A percentile compares a stretch with the other conserved stretches of the same genome.
These are phyloP conservation scores for Microcebus griseorufus DNA, from an alignment of 2,113 vertebrate genomes.

Conservation along the genomic window DNA sequence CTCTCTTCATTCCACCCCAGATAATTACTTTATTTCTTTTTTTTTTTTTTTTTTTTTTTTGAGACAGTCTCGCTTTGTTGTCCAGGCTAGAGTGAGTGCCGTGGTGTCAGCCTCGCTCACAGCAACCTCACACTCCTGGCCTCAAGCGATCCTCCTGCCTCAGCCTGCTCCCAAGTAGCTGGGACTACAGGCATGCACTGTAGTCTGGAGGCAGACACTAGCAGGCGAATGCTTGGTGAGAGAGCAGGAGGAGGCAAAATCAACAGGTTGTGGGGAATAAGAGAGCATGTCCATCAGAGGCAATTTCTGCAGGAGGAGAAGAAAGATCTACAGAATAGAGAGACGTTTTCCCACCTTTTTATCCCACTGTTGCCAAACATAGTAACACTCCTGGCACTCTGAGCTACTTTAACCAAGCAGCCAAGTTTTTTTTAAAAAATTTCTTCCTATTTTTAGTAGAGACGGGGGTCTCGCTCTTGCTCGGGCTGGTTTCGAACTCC, in stretches of 20 bases:
- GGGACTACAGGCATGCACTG: too few species aligned
- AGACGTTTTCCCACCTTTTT: background rate
- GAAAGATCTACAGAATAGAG: background rate
- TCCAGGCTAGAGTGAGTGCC: too few species aligned
- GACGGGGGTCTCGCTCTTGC: too few species aligned
- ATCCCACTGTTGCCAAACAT: background rate
- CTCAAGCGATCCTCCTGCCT: too few species aligned
- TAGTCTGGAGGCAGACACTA: background rate
- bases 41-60: too few species aligned
- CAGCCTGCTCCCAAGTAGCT: too few species aligned
- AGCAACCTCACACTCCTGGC: too few species aligned
- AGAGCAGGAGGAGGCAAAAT: background rate
- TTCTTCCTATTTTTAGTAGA: too few species aligned
- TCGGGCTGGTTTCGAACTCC: too few species aligned
- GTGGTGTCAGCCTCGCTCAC: too few species aligned
- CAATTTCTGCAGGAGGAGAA: slow-evolving; percentile 43
- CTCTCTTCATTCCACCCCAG: background rate
- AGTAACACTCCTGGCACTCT: slow-evolving; percentile 5
- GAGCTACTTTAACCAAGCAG: background rate
- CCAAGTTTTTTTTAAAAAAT: background rate
- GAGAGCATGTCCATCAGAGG: background rate
- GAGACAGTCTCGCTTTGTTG: too few species aligned
- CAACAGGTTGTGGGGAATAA: background rate
- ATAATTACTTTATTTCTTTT: background rate
- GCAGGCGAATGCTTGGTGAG: slow-evolving; percentile 3